Percentiles rank a stretch among this genome's conserved stretches.
Evolutionary conservation across 2,797 vertebrate genomes (phyloP).

Genomic region (Muraenolepis orangiensis): DNA sequence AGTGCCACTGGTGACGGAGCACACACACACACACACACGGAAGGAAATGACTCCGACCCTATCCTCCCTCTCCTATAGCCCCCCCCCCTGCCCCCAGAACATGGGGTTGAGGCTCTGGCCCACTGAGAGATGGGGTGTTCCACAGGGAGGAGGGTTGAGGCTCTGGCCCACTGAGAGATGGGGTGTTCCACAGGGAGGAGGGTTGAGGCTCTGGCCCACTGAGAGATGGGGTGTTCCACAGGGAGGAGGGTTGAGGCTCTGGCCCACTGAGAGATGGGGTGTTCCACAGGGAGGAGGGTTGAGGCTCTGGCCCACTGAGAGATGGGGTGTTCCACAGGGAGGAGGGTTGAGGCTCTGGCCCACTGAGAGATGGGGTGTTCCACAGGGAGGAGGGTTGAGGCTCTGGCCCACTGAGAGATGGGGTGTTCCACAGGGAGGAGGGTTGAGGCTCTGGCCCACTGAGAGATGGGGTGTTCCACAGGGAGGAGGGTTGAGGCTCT

Average conservation of each 20-base stretch:
- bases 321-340: no score
- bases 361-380: not conserved
- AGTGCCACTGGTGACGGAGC: constrained; percentile 40
- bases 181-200: not conserved
- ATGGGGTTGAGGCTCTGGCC: not conserved
- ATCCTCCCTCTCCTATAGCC: constrained; percentile 40
- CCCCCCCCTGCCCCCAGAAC: not conserved
- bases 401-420: not conserved
- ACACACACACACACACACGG: constrained; percentile 58
- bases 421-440: no score
- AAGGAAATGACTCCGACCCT: constrained; percentile 60
- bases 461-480: not conserved
- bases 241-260: not conserved
- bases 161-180: not conserved
- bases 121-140: not conserved
- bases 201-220: no score
- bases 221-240: not conserved
- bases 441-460: constrained; percentile 3
- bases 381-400: no score
- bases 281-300: not conserved
- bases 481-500: not conserved
- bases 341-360: constrained; percentile 4
- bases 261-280: not conserved
- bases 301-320: not conserved
- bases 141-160: not conserved